phyloP scores from a whole-genome alignment of 2,888 invertebrate species.

The Leucophenga maculata region DNA sequence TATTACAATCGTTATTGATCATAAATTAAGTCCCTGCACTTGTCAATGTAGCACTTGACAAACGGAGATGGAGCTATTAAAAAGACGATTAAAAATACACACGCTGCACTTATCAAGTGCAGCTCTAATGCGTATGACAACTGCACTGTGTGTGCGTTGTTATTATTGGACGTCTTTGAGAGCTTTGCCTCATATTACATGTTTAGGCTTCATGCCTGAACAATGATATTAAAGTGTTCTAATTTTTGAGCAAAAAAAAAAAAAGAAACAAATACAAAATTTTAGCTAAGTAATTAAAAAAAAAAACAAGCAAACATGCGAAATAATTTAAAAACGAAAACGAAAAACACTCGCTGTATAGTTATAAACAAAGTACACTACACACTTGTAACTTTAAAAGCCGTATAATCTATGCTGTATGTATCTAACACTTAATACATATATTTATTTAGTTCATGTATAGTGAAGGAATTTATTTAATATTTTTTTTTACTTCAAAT shows the following conservation, averaged over 20 bases:
- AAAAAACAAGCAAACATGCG: too few relatives aligned
- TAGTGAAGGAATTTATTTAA: neutral
- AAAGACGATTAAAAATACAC: too few relatives aligned
- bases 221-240: constrained; percentile 3
- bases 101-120: too few relatives aligned
- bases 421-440: neutral
- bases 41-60: too few relatives aligned
- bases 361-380: neutral
- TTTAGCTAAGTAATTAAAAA: constrained; percentile 12
- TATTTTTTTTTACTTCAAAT: neutral
- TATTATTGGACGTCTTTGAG: too few relatives aligned
- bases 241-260: neutral
- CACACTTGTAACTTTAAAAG: neutral
- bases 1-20: too few relatives aligned
- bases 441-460: neutral
- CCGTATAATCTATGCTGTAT: neutral
- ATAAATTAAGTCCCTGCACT: too few relatives aligned
- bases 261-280: neutral
- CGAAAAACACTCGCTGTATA: constrained; percentile 13
- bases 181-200: too few relatives aligned
- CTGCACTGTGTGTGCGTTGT: too few relatives aligned
- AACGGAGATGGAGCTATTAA: too few relatives aligned
- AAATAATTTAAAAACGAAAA: neutral
- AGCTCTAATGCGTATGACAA: too few relatives aligned
- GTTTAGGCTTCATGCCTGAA: too few relatives aligned